Base-by-base conservation (phyloP, 2,888 invertebrate genomes). In the Trissolcus brochymenae region DNA sequence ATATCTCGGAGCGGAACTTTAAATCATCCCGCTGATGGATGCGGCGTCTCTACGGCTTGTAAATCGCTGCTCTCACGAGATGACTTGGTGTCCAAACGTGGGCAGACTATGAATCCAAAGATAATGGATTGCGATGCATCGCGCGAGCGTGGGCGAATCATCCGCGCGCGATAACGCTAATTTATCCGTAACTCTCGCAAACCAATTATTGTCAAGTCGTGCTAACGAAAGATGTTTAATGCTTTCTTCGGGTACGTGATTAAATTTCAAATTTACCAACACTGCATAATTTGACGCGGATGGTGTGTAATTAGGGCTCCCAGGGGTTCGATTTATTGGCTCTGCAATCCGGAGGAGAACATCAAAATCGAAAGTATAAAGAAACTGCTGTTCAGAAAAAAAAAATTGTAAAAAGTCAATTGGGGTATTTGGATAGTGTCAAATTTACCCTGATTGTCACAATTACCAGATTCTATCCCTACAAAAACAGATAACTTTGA, bases 11-110 rank as follows among this genome's bases (percentile, higher is more conserved):
- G 79, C 72, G 80, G 78, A 81, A 79, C 78, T 80, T 80, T 87
- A 84, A 87, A 87, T 87, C 86, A 87, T 84, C 79, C 60, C 51
- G 78, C 79, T 84, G 85, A 86, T 85, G 83, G 83, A 84, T 82
- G 83, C 81, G 81, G 78, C 51, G 64, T 50, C 59, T 76, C 64
- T 46, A 53, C 64, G 60, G 53, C 66, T 53, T 56, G 59, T 56
- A 70, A 70, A 76, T 40, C 19, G 56, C 50, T 14, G 60, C 65
- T 62, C 67, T 75, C 68, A 46, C 59, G 68, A 55, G 62, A 70
- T 21, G 64, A 75, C 54, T 56, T 19, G 43, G 76, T 49, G 67
- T 64, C 72, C 76, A 68, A 77, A 72, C 68, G 76, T 77, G 76
- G 76, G 76, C 72, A 77, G 72, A 60, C 62, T 57, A 66, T 66